Conservation (phyloP, 2,797 vertebrate species). For the Parauchenoglanis ngamensis region DNA sequence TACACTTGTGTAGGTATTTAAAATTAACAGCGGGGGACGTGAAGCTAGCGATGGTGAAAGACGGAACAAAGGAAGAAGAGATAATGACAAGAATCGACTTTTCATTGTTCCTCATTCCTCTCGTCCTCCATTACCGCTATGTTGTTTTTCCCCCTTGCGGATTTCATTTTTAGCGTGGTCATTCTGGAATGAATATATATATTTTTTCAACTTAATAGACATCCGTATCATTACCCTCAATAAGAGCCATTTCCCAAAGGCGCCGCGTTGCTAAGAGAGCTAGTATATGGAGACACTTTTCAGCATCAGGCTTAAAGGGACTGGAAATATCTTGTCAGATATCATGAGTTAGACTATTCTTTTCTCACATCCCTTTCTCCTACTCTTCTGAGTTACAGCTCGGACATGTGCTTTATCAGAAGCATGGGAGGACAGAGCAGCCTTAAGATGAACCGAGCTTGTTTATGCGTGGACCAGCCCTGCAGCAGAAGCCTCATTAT, state of each 20-base stretch:
- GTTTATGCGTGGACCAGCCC: slow-evolving; percentile 45
- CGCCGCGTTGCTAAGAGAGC: background rate
- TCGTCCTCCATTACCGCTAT: slow-evolving; percentile 50
- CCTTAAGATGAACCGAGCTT: slow-evolving; percentile 36
- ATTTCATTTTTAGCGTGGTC: slow-evolving; percentile 55
- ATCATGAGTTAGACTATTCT: slow-evolving; percentile 14
- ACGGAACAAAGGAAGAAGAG: slow-evolving; percentile 44
- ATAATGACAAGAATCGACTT: slow-evolving; percentile 59
- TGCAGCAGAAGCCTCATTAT: slow-evolving; percentile 53
- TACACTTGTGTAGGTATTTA: slow-evolving; percentile 53
- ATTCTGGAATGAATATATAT: slow-evolving; percentile 35
- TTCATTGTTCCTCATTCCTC: slow-evolving; percentile 41
- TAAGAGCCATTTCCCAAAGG: slow-evolving; percentile 52
- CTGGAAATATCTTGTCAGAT: slow-evolving; percentile 31
- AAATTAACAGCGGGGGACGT: slow-evolving; percentile 54
- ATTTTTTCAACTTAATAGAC: slow-evolving; percentile 47
- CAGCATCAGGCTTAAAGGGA: slow-evolving; percentile 20
- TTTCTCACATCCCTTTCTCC: background rate
- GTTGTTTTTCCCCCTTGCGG: slow-evolving; percentile 38
- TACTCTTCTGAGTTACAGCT: background rate
- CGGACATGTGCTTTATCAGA: slow-evolving; percentile 9
- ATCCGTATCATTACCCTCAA: slow-evolving; percentile 54
- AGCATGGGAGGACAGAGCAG: slow-evolving; percentile 18
- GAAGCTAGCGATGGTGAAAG: slow-evolving; percentile 41
- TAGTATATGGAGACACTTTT: slow-evolving; percentile 22